A percentile compares a stretch with the other conserved stretches of the same genome.
phyloP scores from a whole-genome alignment of 2,797 vertebrate species.

The Eulemur albifrons region DNA sequence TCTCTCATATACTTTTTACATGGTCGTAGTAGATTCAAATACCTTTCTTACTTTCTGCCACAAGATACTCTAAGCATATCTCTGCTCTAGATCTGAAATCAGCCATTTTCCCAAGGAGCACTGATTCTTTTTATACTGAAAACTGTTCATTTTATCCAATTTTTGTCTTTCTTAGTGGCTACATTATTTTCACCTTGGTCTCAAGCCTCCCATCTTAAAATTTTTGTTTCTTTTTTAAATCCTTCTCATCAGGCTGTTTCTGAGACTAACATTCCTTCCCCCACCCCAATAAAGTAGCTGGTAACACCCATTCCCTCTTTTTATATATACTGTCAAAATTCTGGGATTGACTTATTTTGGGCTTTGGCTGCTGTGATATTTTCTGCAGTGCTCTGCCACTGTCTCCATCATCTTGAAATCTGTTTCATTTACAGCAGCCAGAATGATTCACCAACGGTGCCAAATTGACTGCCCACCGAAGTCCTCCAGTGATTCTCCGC shows the following conservation, averaged over 20 bases:
- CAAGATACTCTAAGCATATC: not conserved
- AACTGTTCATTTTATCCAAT: not conserved
- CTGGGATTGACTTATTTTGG: not conserved
- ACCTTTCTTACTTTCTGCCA: not conserved
- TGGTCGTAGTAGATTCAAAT: not conserved
- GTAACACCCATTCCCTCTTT: not conserved
- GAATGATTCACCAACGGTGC: not conserved
- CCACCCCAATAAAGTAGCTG: not conserved
- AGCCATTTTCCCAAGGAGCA: not conserved
- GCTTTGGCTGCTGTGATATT: not conserved
- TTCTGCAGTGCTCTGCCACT: not conserved
- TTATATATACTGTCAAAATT: not conserved
- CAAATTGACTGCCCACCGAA: not conserved
- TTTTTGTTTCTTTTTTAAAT: not conserved
- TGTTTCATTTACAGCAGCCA: not conserved
- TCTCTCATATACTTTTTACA: not conserved
- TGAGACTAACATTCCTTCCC: not conserved
- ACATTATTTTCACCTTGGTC: not conserved
- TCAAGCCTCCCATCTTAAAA: not conserved
- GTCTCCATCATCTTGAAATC: not conserved
- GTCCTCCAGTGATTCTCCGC: not conserved
- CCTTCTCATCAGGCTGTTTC: conserved; percentile 3
- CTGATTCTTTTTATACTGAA: not conserved
- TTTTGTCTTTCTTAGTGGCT: not conserved
- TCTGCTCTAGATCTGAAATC: not conserved